A percentile compares a stretch with the other conserved stretches of the same genome.
These are phyloP conservation scores for Dinothrombium tinctorium DNA, from an alignment of 1,140 invertebrate genomes.

Conservation along the genomic window DNA sequence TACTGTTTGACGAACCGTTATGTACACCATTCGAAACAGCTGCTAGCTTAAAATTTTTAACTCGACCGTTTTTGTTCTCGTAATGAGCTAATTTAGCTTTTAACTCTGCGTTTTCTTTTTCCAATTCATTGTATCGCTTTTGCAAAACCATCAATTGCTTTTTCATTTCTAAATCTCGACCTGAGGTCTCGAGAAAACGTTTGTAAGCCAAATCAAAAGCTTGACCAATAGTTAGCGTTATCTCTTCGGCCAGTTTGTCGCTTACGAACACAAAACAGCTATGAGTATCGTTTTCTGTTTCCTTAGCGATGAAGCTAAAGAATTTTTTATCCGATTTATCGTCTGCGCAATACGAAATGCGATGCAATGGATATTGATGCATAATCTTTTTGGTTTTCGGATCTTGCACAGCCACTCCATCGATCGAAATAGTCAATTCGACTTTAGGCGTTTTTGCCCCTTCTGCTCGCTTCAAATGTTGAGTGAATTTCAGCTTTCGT, in stretches of 20 bases:
- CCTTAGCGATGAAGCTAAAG: slow-evolving; percentile 89
- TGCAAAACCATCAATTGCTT: slow-evolving; percentile 41
- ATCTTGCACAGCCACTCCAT: slow-evolving; percentile 82
- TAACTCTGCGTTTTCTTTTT: slow-evolving; percentile 41
- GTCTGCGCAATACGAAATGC: slow-evolving; percentile 92
- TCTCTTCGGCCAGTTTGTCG: slow-evolving; percentile 84
- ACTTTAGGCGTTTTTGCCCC: slow-evolving; percentile 77
- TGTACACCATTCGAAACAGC: neutral
- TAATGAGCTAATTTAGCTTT: slow-evolving; percentile 31
- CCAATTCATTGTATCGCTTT: slow-evolving; percentile 41
- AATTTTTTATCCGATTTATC: slow-evolving; percentile 92
- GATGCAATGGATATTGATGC: slow-evolving; percentile 84
- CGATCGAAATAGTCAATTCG: slow-evolving; percentile 65
- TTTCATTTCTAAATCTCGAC: slow-evolving; percentile 43
- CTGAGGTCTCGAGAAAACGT: slow-evolving; percentile 48
- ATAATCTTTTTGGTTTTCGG: slow-evolving; percentile 45
- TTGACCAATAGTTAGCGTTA: slow-evolving; percentile 86
- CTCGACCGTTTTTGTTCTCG: slow-evolving; percentile 1
- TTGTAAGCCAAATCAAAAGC: slow-evolving; percentile 88
- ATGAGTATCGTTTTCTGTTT: slow-evolving; percentile 50
- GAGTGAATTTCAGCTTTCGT: slow-evolving; percentile 73
- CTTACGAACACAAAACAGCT: slow-evolving; percentile 90
- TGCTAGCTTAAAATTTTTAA: too few relatives aligned
- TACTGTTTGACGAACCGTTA: neutral
- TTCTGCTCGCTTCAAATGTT: slow-evolving; percentile 76